These are phyloP conservation scores for Brachionus paranguensis DNA, from an alignment of 1,140 invertebrate genomes.

Conservation along the genomic window DNA sequence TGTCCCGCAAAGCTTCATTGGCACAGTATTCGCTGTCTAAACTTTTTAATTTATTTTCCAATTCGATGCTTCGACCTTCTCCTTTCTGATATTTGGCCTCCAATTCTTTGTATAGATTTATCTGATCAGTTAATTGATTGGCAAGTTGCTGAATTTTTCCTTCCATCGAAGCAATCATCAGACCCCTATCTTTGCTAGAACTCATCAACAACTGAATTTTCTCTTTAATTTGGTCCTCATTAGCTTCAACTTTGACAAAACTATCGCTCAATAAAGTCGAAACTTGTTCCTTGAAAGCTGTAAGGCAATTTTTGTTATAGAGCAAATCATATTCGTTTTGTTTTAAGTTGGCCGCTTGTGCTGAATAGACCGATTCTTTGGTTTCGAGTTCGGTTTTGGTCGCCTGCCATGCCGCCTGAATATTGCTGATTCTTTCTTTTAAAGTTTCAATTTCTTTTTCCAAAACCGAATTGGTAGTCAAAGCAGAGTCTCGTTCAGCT, in stretches of 20 bases:
- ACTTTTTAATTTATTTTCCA: slow-evolving; percentile 46
- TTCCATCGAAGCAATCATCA: slow-evolving; percentile 44
- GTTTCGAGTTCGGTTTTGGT: slow-evolving; percentile 50
- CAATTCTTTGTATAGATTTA: slow-evolving; percentile 46
- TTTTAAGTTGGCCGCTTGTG: slow-evolving; percentile 41
- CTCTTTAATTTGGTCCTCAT: slow-evolving; percentile 50
- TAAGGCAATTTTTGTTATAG: slow-evolving; percentile 44
- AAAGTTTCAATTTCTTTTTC: slow-evolving; percentile 49
- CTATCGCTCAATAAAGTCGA: slow-evolving; percentile 47
- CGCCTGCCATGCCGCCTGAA: slow-evolving; percentile 48
- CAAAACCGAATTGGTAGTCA: slow-evolving; percentile 44
- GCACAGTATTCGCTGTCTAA: slow-evolving; percentile 51
- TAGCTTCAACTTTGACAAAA: slow-evolving; percentile 43
- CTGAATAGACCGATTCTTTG: slow-evolving; percentile 44
- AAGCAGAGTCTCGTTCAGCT: slow-evolving; percentile 50
- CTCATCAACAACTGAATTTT: slow-evolving; percentile 42
- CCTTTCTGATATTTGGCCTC: slow-evolving; percentile 45
- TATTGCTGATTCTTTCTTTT: slow-evolving; percentile 49
- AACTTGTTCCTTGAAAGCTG: slow-evolving; percentile 49
- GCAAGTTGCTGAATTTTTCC: slow-evolving; percentile 47
- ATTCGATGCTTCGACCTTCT: slow-evolving; percentile 46
- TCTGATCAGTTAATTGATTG: slow-evolving; percentile 50
- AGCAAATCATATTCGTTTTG: slow-evolving; percentile 44
- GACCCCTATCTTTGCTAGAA: slow-evolving; percentile 35
- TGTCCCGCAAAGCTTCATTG: slow-evolving; percentile 51